Evolutionary conservation across 2,888 invertebrate genomes (phyloP), one percentile per base, ranked within the genome.

Genomic region (Xanthia togata): DNA sequence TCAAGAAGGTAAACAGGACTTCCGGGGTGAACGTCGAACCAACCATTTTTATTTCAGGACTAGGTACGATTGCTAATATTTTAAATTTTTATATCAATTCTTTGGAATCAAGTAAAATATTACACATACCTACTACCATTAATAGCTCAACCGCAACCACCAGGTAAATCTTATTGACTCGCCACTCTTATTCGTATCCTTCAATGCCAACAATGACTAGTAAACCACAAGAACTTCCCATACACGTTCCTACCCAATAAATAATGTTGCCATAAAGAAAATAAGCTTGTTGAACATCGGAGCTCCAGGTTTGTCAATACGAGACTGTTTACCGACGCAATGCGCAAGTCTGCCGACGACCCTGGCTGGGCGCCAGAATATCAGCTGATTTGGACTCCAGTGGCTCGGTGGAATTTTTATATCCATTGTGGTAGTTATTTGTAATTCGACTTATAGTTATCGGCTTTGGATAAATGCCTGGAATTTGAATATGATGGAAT

Each of bases 331-430:
- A 92, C 90, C 90, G 91, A 88, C 93, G 92, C 93, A 94, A 91
- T 94, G 94, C 94, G 94, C 94, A 94, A 93, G 94, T 92, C 92
- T 88, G 81, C 77, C 83, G 78, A 79, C 84, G 79, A 86, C 84
- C 81, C 89, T 93, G 93, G 93, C 92, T 85, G 53, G 26, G n/a
- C 60, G 91, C 93, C 93, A 94, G 90, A 85, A 86, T 79, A 91
- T 87, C 93, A 93, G 93, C 93, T 93, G 93, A 90, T 92, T 89
- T 84, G 86, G 83, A 87, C 83, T 79, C 74, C 76, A 74, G 64
- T 76, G 62, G 47, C 68, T 59, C 73, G 69, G 62, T 79, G 81
- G 86, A 80, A 87, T 89, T 88, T 86, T 89, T 86, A 87, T 85
- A 70, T 78, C 80, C 76, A 78, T 79, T 87, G 83, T 86, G 67